Percentiles rank a stretch among this genome's conserved stretches.
Evolutionary conservation across 2,113 vertebrate species (phyloP).

Genomic region (Gorilla gorilla): DNA sequence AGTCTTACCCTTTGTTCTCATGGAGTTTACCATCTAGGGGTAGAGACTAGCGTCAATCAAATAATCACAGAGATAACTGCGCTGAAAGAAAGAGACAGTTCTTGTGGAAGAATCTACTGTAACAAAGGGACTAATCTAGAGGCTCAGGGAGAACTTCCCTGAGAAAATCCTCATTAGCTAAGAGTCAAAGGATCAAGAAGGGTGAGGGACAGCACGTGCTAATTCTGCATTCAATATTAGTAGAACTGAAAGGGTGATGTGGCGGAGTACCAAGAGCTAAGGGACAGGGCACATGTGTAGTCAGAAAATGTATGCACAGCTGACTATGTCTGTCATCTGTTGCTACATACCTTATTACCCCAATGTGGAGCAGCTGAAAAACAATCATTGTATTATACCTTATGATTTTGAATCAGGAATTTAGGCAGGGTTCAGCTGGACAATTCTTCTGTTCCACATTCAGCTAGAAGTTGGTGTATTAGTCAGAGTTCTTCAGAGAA

Average conservation of each 20-base stretch:
- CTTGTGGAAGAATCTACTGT: neutral
- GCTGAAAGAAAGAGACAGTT: neutral
- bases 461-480: neutral
- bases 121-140: neutral
- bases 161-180: neutral
- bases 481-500: neutral
- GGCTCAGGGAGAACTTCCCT: neutral
- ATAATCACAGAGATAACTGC: constrained; percentile 1
- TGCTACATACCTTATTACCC: neutral
- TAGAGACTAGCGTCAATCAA: neutral
- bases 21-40: neutral
- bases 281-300: too few species aligned
- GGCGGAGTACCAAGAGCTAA: neutral
- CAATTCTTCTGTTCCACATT: neutral
- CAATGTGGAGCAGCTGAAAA: neutral
- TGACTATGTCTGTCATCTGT: neutral
- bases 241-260: neutral
- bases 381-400: neutral
- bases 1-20: neutral
- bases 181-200: neutral
- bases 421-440: neutral
- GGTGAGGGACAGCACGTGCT: too few species aligned
- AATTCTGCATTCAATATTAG: neutral
- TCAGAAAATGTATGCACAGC: neutral
- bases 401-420: neutral